These are phyloP conservation scores for Episyrphus balteatus DNA, from an alignment of 1,140 invertebrate genomes.

Conservation along the genomic window DNA sequence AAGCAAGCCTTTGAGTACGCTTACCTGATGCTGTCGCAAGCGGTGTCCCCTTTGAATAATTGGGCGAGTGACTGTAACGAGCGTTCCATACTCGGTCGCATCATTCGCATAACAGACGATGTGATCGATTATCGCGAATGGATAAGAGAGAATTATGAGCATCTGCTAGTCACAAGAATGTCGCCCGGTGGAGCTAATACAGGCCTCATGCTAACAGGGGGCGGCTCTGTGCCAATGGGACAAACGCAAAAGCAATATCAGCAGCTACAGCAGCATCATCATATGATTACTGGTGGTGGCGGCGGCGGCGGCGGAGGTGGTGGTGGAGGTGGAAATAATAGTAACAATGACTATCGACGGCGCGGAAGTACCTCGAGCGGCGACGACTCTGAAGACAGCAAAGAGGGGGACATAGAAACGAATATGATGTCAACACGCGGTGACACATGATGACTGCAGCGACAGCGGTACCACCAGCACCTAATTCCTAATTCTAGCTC, in stretches of 20 bases:
- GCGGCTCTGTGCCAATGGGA: constrained; percentile 2
- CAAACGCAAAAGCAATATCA: constrained; percentile 7
- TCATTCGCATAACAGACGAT: constrained; percentile 86
- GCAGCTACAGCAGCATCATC: constrained; percentile 17
- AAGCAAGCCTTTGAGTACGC: constrained; percentile 94
- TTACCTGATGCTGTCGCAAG: constrained; percentile 73
- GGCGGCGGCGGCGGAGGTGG: constrained; percentile 3
- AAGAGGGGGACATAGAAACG: constrained; percentile 27
- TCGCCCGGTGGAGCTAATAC: constrained; percentile 23
- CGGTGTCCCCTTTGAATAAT: constrained; percentile 55
- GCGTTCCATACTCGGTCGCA: constrained; percentile 44
- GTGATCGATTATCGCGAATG: constrained; percentile 81
- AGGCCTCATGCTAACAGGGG: constrained; percentile 8
- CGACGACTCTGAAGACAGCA: constrained; percentile 34
- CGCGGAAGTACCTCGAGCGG: constrained; percentile 33
- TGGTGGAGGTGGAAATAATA: constrained; percentile 7
- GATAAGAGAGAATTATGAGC: constrained; percentile 49
- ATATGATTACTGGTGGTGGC: constrained; percentile 1
- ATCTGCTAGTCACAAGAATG: constrained; percentile 20
- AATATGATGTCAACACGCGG: not conserved
- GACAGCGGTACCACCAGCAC: constrained; percentile 4
- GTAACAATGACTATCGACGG: constrained; percentile 10
- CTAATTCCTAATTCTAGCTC: too few species aligned
- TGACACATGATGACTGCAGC: constrained; percentile 1
- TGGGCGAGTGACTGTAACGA: constrained; percentile 42